Conservation (phyloP, 2,888 invertebrate species). For the Copidosoma aretas region DNA sequence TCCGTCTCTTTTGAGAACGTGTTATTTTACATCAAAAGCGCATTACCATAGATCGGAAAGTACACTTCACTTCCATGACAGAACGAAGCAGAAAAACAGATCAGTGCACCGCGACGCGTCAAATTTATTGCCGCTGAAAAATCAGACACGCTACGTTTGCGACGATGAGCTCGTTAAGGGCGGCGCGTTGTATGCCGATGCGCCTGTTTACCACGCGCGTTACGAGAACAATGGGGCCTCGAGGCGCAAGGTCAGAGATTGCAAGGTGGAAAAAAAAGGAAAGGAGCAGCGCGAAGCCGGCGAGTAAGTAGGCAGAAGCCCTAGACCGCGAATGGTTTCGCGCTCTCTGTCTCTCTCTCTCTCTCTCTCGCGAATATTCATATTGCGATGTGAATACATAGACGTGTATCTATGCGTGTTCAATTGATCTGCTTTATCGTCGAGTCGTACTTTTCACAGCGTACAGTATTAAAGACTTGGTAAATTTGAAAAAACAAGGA, state of each 20-base stretch:
- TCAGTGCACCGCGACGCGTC: background rate
- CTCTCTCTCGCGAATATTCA: slow-evolving; percentile 3
- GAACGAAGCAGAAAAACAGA: background rate
- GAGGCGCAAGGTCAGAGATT: slow-evolving; percentile 37
- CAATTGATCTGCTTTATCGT: no score
- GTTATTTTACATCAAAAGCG: background rate
- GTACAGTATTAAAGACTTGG: no score
- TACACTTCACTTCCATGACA: no score
- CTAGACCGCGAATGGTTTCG: slow-evolving; percentile 34
- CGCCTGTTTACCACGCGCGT: background rate
- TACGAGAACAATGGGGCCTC: slow-evolving; percentile 35
- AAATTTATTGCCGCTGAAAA: slow-evolving; percentile 34
- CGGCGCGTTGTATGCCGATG: background rate
- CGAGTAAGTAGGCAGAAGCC: background rate
- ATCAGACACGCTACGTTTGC: slow-evolving; percentile 37
- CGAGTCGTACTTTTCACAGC: no score
- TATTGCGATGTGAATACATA: background rate
- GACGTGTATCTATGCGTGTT: no score
- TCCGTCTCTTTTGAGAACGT: no score
- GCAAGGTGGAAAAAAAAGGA: slow-evolving; percentile 36
- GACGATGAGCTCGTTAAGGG: slow-evolving; percentile 33
- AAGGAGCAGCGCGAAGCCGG: slow-evolving; percentile 5
- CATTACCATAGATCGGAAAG: background rate
- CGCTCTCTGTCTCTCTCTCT: slow-evolving; percentile 17
- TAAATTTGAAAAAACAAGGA: no score